These are phyloP conservation scores for Petrophora chlorosata DNA, from an alignment of 2,888 invertebrate species.

Conservation along the genomic window DNA sequence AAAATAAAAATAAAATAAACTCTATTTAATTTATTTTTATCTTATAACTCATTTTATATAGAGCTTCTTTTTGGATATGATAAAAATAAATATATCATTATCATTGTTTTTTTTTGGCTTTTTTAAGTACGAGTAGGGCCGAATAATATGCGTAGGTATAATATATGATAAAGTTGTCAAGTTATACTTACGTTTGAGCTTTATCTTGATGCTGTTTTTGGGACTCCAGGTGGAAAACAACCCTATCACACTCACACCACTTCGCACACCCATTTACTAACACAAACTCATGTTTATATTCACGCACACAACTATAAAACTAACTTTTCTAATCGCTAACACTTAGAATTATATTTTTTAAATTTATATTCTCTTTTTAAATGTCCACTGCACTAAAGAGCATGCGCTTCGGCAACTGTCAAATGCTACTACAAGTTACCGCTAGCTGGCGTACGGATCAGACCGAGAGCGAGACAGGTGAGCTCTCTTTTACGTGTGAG, in stretches of 20 bases:
- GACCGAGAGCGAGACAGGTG: conserved; percentile 48
- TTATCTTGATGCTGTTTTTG: conserved; percentile 80
- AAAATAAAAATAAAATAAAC: no score
- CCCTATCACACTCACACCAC: conserved; percentile 74
- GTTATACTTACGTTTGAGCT: conserved; percentile 75
- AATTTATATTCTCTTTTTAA: conserved; percentile 34
- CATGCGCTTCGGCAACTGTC: conserved; percentile 77
- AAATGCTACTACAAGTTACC: conserved; percentile 59
- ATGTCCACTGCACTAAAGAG: conserved; percentile 61
- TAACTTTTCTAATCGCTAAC: conserved; percentile 32
- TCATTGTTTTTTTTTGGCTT: no score
- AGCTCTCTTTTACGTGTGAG: conserved; percentile 29
- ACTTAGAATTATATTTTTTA: conserved; percentile 26
- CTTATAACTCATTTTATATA: no score
- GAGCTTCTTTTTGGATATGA: no score
- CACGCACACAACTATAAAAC: conserved; percentile 47
- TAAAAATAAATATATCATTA: no score
- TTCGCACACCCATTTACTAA: conserved; percentile 78
- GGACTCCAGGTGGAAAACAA: conserved; percentile 79
- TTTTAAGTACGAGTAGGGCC: no score
- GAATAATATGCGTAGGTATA: no score
- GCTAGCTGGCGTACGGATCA: conserved; percentile 62
- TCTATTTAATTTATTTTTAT: no score
- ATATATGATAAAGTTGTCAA: conserved; percentile 5
- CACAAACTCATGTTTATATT: conserved; percentile 59